Evolutionary conservation across 1,140 invertebrate species (phyloP).

Genomic region (Scaptodrosophila lebanonensis): DNA sequence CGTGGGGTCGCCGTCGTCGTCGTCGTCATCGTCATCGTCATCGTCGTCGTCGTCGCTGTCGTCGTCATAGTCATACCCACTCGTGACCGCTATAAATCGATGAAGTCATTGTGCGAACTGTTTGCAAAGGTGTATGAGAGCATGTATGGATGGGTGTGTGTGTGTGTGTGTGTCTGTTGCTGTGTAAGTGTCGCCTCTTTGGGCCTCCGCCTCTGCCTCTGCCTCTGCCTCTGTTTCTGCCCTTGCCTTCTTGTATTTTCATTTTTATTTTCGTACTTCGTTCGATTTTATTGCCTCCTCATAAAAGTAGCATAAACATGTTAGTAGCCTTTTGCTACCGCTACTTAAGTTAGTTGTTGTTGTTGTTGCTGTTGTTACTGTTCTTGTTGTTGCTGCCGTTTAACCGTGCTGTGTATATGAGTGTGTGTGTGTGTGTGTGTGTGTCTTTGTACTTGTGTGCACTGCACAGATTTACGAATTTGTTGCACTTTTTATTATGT

Average conservation of each 20-base stretch:
- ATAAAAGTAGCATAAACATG: constrained; percentile 75
- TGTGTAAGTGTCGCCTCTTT: background rate
- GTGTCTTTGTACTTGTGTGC: background rate
- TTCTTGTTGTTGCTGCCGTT: background rate
- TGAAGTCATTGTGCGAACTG: constrained; percentile 75
- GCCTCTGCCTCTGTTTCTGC: constrained; percentile 9
- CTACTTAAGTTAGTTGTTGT: constrained; percentile 67
- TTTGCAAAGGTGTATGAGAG: too few relatives aligned
- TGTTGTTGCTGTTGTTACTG: constrained; percentile 9
- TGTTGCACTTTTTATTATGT: constrained; percentile 52
- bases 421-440: background rate
- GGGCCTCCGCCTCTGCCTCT: background rate
- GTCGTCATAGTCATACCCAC: constrained; percentile 30
- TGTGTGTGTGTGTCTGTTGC: background rate
- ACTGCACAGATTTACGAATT: constrained; percentile 38
- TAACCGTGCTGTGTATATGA: background rate
- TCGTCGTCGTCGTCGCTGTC: background rate
- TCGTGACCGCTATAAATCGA: constrained; percentile 73
- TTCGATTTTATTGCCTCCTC: constrained; percentile 73
- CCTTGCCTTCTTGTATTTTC: constrained; percentile 33
- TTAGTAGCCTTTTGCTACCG: constrained; percentile 74
- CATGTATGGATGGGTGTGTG: too few relatives aligned
- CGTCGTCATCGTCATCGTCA: background rate
- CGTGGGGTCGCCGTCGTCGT: background rate
- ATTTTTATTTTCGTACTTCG: constrained; percentile 64